Conservation (phyloP, 2,888 invertebrate genomes). For the Cryptosula pallasiana region DNA sequence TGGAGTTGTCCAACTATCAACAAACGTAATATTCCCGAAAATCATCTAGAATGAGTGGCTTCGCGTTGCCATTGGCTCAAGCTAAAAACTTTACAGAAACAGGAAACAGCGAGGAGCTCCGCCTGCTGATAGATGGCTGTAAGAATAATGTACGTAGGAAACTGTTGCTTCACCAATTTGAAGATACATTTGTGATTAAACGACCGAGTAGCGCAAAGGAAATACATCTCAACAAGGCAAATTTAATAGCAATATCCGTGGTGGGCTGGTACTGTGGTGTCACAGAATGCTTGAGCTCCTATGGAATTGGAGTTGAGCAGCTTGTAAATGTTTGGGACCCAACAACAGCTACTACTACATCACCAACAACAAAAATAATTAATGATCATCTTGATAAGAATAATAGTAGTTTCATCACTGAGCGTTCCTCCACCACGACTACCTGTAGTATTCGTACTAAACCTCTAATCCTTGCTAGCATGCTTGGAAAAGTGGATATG, state of each 20-base stretch:
- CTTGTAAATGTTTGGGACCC: conserved; percentile 28
- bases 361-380: no score
- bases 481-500: conserved; percentile 30
- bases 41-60: neutral
- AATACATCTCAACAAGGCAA: neutral
- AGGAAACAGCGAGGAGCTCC: neutral
- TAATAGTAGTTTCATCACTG: no score
- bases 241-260: neutral
- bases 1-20: no score
- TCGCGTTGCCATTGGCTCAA: neutral
- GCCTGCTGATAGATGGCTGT: conserved; percentile 12
- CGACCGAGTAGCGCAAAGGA: neutral
- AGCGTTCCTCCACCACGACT: no score
- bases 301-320: conserved; percentile 29
- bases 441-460: conserved; percentile 28
- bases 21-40: no score
- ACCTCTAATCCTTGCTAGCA: conserved; percentile 30
- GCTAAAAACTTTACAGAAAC: neutral
- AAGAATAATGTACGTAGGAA: neutral
- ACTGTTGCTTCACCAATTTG: neutral
- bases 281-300: conserved; percentile 16
- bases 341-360: conserved; percentile 24
- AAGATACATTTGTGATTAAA: neutral
- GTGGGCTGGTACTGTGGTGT: neutral
- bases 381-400: no score